Conservation (phyloP, 2,888 invertebrate species). For the Entomobrya multifasciata region DNA sequence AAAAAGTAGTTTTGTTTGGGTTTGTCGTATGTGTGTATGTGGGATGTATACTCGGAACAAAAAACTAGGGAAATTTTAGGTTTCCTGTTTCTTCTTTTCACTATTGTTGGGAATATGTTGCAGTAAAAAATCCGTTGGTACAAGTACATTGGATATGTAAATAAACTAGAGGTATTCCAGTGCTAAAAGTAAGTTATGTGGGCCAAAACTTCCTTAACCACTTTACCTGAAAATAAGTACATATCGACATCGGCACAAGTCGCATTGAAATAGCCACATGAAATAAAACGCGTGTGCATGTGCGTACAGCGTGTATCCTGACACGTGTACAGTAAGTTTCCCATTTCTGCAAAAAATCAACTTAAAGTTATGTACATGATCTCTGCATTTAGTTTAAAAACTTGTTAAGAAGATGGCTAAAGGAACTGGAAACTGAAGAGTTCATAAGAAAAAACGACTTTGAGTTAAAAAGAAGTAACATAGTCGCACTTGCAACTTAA, state of each 20-base stretch:
- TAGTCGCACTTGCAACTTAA: neutral
- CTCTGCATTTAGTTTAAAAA: neutral
- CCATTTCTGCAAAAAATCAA: neutral
- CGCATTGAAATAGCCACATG: neutral
- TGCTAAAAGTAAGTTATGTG: conserved; percentile 28
- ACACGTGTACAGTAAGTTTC: neutral
- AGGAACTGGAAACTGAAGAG: neutral
- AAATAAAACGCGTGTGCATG: neutral
- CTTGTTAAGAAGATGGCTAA: neutral
- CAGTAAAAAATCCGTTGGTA: no score
- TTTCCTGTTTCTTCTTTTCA: neutral
- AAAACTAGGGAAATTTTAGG: no score
- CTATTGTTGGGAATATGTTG: neutral
- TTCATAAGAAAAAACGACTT: conserved; percentile 14
- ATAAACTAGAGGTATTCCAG: no score
- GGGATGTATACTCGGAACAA: no score
- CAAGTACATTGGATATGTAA: no score
- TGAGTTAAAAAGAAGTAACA: neutral
- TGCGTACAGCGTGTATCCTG: no score
- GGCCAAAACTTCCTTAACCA: conserved; percentile 40
- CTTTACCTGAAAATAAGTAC: conserved; percentile 20
- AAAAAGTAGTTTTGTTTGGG: no score
- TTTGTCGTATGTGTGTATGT: no score
- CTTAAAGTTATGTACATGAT: neutral
- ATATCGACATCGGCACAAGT: neutral